A percentile compares a stretch with the other conserved stretches of the same genome.
phyloP scores from a whole-genome alignment of 2,113 vertebrate genomes.

The Anseranas semipalmata region DNA sequence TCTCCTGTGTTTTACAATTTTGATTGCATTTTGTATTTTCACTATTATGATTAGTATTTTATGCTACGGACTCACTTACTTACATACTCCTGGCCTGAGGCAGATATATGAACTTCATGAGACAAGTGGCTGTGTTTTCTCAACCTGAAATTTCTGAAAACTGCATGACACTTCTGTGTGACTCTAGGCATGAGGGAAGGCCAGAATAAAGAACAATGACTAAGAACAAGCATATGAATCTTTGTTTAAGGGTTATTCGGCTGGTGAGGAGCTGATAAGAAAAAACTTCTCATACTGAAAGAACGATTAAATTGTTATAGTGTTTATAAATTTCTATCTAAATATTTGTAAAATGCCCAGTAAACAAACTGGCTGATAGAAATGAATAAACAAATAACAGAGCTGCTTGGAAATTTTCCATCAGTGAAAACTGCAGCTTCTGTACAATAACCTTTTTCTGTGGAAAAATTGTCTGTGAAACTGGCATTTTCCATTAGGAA shows the following conservation, averaged over 20 bases:
- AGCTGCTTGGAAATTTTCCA: background rate
- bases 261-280: background rate
- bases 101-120: background rate
- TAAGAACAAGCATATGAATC: background rate
- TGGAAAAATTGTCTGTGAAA: background rate
- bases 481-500: background rate
- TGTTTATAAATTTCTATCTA: background rate
- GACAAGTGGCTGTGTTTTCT: background rate
- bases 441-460: background rate
- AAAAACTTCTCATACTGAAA: background rate
- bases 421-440: background rate
- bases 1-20: rapidly evolving
- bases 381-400: background rate
- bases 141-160: background rate
- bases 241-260: background rate
- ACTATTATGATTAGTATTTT: background rate
- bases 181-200: background rate
- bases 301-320: background rate
- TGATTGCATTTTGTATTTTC: background rate
- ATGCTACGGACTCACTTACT: background rate
- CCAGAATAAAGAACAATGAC: rapidly evolving
- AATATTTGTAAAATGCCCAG: background rate
- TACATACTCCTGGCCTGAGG: background rate
- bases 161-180: rapidly evolving
- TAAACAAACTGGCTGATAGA: background rate